phyloP scores from a whole-genome alignment of 2,888 invertebrate species.

The Parascotia fuliginaria region DNA sequence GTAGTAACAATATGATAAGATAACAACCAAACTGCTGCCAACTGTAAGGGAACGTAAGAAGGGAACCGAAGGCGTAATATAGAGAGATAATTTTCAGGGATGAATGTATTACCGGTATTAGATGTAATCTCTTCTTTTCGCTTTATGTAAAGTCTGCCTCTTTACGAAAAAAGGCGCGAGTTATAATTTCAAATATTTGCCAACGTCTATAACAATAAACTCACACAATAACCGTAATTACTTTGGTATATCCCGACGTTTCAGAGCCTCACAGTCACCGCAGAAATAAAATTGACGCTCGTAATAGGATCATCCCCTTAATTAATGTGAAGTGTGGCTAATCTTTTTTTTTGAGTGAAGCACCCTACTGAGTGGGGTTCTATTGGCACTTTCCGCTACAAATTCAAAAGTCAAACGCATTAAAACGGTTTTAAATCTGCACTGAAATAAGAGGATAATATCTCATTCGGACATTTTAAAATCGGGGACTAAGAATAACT shows the following conservation, averaged over 20 bases:
- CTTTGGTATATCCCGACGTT: background rate
- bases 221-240: background rate
- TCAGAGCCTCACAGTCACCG: background rate
- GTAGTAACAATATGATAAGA: too few relatives aligned
- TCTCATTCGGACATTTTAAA: background rate
- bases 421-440: background rate
- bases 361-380: background rate
- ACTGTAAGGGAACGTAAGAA: too few relatives aligned
- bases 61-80: too few relatives aligned
- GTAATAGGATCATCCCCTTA: conserved; percentile 5
- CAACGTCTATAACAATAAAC: too few relatives aligned
- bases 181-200: too few relatives aligned
- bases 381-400: conserved; percentile 2
- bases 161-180: too few relatives aligned
- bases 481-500: too few relatives aligned
- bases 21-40: too few relatives aligned
- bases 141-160: too few relatives aligned
- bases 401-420: conserved; percentile 4
- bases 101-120: too few relatives aligned
- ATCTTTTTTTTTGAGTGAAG: conserved; percentile 7
- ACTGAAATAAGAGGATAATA: background rate
- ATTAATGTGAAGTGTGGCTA: conserved; percentile 5
- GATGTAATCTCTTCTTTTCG: too few relatives aligned
- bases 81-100: too few relatives aligned
- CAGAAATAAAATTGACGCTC: background rate